These are phyloP conservation scores for Drosophila suboccidentalis DNA, from an alignment of 2,888 invertebrate genomes.

Conservation along the genomic window DNA sequence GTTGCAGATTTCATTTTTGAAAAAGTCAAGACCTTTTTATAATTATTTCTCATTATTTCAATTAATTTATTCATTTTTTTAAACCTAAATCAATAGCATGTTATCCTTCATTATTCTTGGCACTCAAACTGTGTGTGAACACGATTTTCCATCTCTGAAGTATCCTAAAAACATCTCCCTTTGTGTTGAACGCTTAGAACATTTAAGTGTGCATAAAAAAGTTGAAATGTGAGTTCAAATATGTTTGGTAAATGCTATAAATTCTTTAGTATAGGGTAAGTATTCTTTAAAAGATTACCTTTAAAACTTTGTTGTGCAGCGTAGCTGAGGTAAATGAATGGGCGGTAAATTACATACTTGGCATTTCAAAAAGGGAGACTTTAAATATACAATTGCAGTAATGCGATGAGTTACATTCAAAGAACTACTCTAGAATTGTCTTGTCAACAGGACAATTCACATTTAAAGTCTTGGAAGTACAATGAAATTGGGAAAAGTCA, in stretches of 20 bases:
- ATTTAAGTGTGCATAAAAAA: neutral
- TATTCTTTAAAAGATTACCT: neutral
- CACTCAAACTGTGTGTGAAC: neutral
- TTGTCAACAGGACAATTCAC: neutral
- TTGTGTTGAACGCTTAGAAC: neutral
- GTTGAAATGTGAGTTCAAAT: slow-evolving; percentile 3
- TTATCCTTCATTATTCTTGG: neutral
- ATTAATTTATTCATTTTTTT: no score
- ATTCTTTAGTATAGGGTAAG: no score
- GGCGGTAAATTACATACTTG: neutral
- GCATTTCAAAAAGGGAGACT: neutral
- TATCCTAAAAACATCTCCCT: neutral
- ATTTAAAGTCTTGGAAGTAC: neutral
- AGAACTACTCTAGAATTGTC: neutral
- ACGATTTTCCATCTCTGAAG: neutral
- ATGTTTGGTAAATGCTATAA: neutral
- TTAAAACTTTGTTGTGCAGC: slow-evolving; percentile 7
- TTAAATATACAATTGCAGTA: neutral
- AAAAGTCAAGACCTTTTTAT: neutral
- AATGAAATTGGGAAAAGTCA: slow-evolving; percentile 2
- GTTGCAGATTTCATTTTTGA: neutral
- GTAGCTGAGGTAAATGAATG: slow-evolving; percentile 1
- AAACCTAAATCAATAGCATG: neutral
- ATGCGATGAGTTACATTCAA: neutral
- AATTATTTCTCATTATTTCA: no score